These are phyloP conservation scores for Xylocopa sonorina DNA, from an alignment of 1,140 invertebrate genomes.

Conservation along the genomic window DNA sequence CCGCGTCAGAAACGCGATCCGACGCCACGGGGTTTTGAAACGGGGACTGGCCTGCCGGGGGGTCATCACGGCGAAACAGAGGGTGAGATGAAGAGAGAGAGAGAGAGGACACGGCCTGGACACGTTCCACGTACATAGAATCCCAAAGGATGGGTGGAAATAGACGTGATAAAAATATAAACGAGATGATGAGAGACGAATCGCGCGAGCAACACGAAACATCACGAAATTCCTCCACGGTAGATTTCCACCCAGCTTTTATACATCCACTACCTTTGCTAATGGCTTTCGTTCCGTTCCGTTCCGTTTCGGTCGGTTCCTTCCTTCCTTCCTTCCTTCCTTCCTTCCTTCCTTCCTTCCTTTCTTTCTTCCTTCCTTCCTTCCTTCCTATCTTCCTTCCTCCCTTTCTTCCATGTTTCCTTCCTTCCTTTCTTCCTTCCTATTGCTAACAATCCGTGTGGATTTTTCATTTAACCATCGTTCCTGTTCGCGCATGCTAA, in stretches of 20 bases:
- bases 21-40: conserved; percentile 17
- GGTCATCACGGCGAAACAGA: not conserved
- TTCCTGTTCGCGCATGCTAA: not conserved
- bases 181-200: conserved; percentile 40
- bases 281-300: conserved; percentile 21
- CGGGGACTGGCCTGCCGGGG: not conserved
- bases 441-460: no score
- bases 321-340: not conserved
- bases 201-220: conserved; percentile 23
- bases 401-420: not conserved
- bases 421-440: not conserved
- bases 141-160: conserved; percentile 52
- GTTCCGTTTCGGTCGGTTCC: not conserved
- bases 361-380: not conserved
- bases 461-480: not conserved
- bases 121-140: conserved; percentile 20
- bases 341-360: not conserved
- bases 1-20: conserved; percentile 43
- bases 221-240: conserved; percentile 7
- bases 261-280: not conserved
- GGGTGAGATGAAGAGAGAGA: not conserved
- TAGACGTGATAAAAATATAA: conserved; percentile 66
- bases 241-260: conserved; percentile 7
- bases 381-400: not conserved
- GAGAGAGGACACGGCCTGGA: not conserved